phyloP scores from a whole-genome alignment of 2,113 vertebrate species.

The Sorex araneus region DNA sequence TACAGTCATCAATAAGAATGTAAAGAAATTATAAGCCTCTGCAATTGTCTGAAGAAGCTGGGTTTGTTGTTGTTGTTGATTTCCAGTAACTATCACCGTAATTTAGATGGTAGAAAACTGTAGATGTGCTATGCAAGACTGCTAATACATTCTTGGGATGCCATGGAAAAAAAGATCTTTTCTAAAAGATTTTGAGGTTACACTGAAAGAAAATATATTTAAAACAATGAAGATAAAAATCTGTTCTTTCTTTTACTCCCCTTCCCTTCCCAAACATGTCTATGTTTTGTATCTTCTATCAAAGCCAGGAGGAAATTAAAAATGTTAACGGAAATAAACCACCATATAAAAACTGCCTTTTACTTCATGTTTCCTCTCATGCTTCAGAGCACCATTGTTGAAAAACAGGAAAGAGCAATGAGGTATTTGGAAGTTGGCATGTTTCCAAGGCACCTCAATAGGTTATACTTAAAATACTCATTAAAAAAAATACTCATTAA shows the following conservation, averaged over 20 bases:
- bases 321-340: slow-evolving; percentile 55
- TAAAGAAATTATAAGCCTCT: slow-evolving; percentile 29
- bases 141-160: slow-evolving; percentile 32
- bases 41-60: slow-evolving; percentile 36
- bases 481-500: slow-evolving; percentile 28
- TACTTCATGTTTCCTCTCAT: slow-evolving; percentile 58
- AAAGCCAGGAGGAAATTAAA: slow-evolving; percentile 49
- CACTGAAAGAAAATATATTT: slow-evolving; percentile 61
- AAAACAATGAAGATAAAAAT: slow-evolving; percentile 73
- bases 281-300: slow-evolving; percentile 64
- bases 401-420: slow-evolving; percentile 52
- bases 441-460: slow-evolving; percentile 52
- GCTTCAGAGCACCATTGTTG: slow-evolving; percentile 50
- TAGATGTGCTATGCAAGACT: slow-evolving; percentile 45
- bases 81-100: slow-evolving; percentile 11
- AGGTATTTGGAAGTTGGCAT: slow-evolving; percentile 55
- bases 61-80: not conserved
- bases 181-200: slow-evolving; percentile 59
- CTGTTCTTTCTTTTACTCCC: slow-evolving; percentile 66
- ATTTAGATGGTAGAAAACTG: slow-evolving; percentile 1
- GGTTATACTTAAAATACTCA: slow-evolving; percentile 12
- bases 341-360: slow-evolving; percentile 56
- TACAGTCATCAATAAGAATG: slow-evolving; percentile 30
- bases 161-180: slow-evolving; percentile 39
- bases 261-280: slow-evolving; percentile 64